Base-by-base conservation (phyloP, 2,797 vertebrate genomes). In the Leontopithecus rosalia region DNA sequence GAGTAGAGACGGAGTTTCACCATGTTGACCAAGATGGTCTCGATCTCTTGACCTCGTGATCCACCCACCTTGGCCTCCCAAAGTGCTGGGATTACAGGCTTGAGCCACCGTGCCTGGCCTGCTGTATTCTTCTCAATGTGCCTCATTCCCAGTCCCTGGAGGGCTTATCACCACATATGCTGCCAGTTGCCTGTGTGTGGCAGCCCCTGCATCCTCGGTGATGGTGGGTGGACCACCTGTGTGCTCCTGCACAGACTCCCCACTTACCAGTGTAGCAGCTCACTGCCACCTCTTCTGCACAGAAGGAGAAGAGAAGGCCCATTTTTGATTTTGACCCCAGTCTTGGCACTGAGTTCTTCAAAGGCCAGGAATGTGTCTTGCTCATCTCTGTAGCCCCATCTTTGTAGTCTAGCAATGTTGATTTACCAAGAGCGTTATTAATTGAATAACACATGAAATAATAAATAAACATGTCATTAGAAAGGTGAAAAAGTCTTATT, bases 81-180 rank as follows among this genome's bases (percentile, higher is more conserved):
- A n/a, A n/a, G n/a, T n/a, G n/a, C n/a, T n/a, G n/a, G n/a, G n/a
- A n/a, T n/a, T n/a, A n/a, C n/a, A n/a, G n/a, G n/a, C n/a, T n/a
- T n/a, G n/a, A n/a, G n/a, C n/a, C n/a, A n/a, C n/a, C n/a, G n/a
- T n/a, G n/a, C n/a, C n/a, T n/a, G n/a, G n/a, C n/a, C 67, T 75
- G n/a, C 13, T 7, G 4, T 7, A 5, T 22, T 41, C 72, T 30
- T 22, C 1, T 9, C 22, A 6, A 13, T 4, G 1, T 46, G 15
- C 41, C 8, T 20, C 22, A 22, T n/a, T 26, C 33, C 7, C 61
- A 36, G 26, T 36, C 55, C 5, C n/a, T 17, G 20, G 41, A 2
- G 10, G 50, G 15, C 7, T 4, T n/a, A 15, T 11, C 43, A n/a
- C 26, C 7, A 0, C 11, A 7, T 2, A 0, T 39, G 26, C 15